Conservation (phyloP, 2,113 vertebrate genomes). For the Corythornis vintsioides region DNA sequence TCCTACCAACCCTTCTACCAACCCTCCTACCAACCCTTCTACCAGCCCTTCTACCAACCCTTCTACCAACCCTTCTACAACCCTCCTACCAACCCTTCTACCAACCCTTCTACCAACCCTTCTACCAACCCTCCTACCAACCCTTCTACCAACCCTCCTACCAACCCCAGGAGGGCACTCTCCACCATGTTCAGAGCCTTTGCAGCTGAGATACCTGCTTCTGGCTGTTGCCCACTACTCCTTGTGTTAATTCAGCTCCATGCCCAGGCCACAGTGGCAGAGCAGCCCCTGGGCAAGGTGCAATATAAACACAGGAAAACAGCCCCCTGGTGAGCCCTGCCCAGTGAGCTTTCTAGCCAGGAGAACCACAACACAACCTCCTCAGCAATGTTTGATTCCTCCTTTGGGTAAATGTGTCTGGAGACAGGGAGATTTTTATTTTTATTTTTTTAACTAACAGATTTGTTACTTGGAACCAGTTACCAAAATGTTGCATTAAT, state of each 20-base stretch:
- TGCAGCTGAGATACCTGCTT: background rate
- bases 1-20: too few species aligned
- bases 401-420: background rate
- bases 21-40: too few species aligned
- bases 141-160: background rate
- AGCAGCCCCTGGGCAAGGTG: background rate
- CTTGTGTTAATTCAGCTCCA: background rate
- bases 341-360: background rate
- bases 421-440: background rate
- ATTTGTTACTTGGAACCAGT: background rate
- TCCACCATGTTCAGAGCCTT: background rate
- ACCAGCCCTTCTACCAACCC: background rate
- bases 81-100: background rate
- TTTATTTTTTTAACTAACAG: background rate
- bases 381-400: background rate
- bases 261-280: background rate
- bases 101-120: background rate
- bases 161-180: background rate
- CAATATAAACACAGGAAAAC: background rate
- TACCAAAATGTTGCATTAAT: constrained; percentile 21
- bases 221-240: background rate
- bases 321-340: background rate
- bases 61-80: background rate
- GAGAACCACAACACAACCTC: background rate
- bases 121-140: background rate